phyloP scores from a whole-genome alignment of 2,113 vertebrate genomes.

The Chitala chitala region DNA sequence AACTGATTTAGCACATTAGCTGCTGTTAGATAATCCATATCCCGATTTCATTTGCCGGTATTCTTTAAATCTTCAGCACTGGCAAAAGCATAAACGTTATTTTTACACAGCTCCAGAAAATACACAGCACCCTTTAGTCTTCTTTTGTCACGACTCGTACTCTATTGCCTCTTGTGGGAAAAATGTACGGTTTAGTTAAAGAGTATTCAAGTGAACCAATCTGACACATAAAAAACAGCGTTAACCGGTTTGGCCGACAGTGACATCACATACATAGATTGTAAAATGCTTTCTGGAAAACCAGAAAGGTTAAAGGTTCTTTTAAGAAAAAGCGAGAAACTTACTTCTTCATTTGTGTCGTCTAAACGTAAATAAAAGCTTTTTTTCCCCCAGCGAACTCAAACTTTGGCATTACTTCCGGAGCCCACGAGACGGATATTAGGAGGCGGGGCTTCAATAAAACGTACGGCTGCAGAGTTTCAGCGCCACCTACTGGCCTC shows the following conservation, averaged over 20 bases:
- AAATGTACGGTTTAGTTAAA: neutral
- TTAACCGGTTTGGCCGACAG: too few species aligned
- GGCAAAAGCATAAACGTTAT: too few species aligned
- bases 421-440: conserved; percentile 45
- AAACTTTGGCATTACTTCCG: conserved; percentile 71
- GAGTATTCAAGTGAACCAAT: too few species aligned
- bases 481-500: too few species aligned
- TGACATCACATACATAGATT: neutral
- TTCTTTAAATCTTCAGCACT: too few species aligned
- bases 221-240: too few species aligned
- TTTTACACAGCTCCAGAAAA: neutral
- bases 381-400: conserved; percentile 53
- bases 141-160: too few species aligned
- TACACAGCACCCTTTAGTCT: neutral
- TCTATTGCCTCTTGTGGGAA: too few species aligned
- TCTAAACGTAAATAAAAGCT: conserved; percentile 63
- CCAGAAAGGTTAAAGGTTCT: neutral
- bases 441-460: neutral
- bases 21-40: too few species aligned
- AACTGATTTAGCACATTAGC: too few species aligned
- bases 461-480: too few species aligned
- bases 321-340: neutral
- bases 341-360: conserved; percentile 49
- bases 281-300: neutral
- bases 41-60: too few species aligned